Evolutionary conservation across 2,888 invertebrate species (phyloP).

Genomic region (Caenorhabditis sp.): DNA sequence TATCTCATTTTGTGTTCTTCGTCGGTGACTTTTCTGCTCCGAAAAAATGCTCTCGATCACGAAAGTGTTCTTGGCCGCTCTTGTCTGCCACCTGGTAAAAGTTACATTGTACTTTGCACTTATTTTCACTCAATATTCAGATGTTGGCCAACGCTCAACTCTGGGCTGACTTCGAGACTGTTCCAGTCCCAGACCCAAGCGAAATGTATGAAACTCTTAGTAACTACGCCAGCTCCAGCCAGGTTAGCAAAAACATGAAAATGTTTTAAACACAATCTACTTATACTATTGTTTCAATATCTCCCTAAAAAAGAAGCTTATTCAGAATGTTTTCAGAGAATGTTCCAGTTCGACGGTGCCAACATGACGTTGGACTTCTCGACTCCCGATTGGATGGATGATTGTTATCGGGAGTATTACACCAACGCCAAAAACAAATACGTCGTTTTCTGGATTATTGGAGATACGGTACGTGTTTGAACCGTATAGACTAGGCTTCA

Average conservation of each 20-base stretch:
- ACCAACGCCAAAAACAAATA: background rate
- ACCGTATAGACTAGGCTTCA: no score
- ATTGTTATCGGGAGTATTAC: slow-evolving; percentile 1
- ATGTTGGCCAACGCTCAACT: background rate
- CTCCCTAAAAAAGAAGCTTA: no score
- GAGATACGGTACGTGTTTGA: no score
- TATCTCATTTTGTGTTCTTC: background rate
- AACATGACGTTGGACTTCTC: slow-evolving; percentile 3
- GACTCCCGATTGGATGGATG: background rate
- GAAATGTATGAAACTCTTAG: background rate
- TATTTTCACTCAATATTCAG: no score
- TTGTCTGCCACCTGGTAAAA: background rate
- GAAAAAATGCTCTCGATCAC: background rate
- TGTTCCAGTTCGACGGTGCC: no score
- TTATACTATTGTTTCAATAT: no score
- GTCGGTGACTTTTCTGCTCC: background rate
- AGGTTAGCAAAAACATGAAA: background rate
- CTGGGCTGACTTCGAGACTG: background rate
- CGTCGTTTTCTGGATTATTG: slow-evolving; percentile 11
- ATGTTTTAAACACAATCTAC: background rate
- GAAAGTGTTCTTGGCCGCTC: background rate
- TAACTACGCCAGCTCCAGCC: background rate
- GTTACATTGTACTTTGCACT: background rate
- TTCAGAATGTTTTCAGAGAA: no score
- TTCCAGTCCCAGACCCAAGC: background rate